These are phyloP conservation scores for Pseudochirops cupreus DNA, from an alignment of 2,797 vertebrate species.

Conservation along the genomic window DNA sequence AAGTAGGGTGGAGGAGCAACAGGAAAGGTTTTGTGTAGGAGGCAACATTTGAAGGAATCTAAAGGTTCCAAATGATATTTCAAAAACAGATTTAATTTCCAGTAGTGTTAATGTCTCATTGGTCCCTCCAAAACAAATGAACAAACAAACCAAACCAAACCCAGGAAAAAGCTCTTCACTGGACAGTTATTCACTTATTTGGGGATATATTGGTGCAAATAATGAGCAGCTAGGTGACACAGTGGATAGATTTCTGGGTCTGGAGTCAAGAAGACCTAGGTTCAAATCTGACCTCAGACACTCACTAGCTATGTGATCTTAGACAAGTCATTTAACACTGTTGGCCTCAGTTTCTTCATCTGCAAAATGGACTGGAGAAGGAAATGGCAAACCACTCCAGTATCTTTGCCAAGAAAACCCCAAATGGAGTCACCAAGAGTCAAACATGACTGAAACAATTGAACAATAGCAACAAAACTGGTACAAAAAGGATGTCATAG, in stretches of 20 bases:
- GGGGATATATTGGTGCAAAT: background rate
- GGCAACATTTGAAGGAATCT: background rate
- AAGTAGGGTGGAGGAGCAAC: background rate
- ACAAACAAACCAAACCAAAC: background rate
- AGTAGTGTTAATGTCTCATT: background rate
- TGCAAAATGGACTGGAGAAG: background rate
- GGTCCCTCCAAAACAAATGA: background rate
- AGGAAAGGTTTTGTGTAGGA: background rate
- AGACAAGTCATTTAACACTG: background rate
- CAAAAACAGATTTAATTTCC: background rate
- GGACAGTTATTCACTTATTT: background rate
- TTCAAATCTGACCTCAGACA: background rate
- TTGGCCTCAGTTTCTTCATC: background rate
- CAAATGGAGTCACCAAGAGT: background rate
- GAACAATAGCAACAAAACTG: background rate
- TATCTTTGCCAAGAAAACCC: background rate
- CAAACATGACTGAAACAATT: background rate
- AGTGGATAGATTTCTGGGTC: background rate
- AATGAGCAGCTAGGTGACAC: background rate
- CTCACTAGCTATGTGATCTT: background rate
- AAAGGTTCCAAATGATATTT: background rate
- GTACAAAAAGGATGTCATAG: background rate
- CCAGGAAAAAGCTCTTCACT: background rate
- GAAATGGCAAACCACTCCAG: background rate
- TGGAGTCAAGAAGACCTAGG: background rate